A percentile compares a stretch with the other conserved stretches of the same genome.
phyloP scores from a whole-genome alignment of 2,797 vertebrate genomes.

The Delichon dasypus region DNA sequence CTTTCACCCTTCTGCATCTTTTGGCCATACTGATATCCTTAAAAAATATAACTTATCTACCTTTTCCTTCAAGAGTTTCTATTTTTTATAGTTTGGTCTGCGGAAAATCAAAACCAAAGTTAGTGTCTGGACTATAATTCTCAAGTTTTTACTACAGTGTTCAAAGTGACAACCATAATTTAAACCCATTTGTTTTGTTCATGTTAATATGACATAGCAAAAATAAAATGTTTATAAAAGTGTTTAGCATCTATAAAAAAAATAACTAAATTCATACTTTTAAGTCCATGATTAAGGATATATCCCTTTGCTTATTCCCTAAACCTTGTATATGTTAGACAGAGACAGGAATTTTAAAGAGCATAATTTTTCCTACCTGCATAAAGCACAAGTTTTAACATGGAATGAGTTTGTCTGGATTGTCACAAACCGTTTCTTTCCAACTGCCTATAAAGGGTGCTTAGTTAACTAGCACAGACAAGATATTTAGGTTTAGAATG shows the following conservation, averaged over 20 bases:
- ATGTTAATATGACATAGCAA: not conserved
- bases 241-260: not conserved
- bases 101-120: not conserved
- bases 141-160: not conserved
- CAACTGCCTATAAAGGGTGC: not conserved
- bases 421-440: not conserved
- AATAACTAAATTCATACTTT: not conserved
- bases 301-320: not conserved
- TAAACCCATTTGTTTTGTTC: not conserved
- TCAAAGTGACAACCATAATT: not conserved
- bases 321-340: not conserved
- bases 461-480: not conserved
- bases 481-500: not conserved
- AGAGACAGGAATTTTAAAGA: not conserved
- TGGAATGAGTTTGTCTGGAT: not conserved
- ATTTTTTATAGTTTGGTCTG: not conserved
- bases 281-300: not conserved
- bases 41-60: not conserved
- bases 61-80: not conserved
- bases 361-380: not conserved
- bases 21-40: not conserved
- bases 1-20: not conserved
- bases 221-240: not conserved
- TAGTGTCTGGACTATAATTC: not conserved
- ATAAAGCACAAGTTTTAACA: not conserved